These are phyloP conservation scores for Paelopatides confundens DNA, from an alignment of 53 echinoderm and acorn worm genomes.

Conservation along the genomic window DNA sequence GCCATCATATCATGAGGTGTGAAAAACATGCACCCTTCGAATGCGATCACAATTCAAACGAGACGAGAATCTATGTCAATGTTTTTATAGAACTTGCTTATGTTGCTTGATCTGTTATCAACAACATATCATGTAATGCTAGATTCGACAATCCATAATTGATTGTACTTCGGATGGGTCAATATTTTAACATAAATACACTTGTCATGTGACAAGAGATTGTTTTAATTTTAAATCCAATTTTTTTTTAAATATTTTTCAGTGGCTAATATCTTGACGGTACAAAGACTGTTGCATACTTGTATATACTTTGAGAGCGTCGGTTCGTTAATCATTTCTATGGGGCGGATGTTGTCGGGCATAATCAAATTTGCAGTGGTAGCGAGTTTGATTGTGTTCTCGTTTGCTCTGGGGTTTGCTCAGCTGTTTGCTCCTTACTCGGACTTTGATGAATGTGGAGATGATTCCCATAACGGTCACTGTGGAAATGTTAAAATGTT, in stretches of 20 bases:
- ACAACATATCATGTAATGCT: no score
- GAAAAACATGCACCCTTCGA: no score
- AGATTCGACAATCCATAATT: no score
- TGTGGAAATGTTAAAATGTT: slow-evolving; percentile 18
- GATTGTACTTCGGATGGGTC: no score
- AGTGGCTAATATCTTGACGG: slow-evolving; percentile 40
- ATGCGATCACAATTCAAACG: no score
- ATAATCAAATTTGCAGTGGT: not conserved
- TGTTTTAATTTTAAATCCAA: no score
- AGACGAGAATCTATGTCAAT: no score
- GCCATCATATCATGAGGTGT: no score
- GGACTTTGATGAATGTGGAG: not conserved
- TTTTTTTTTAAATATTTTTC: not conserved
- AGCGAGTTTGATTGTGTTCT: not conserved
- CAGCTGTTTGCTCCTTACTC: slow-evolving; percentile 29
- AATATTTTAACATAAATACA: no score
- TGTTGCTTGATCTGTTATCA: no score
- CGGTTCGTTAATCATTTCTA: slow-evolving; percentile 30
- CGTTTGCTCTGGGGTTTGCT: slow-evolving; percentile 34
- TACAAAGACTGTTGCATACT: slow-evolving; percentile 17
- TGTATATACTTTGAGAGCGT: slow-evolving; percentile 24
- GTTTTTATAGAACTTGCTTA: no score
- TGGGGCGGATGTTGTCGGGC: not conserved
- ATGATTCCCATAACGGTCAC: not conserved
- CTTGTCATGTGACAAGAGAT: no score